Conservation (phyloP, 2,888 invertebrate species). For the Allacma fusca region DNA sequence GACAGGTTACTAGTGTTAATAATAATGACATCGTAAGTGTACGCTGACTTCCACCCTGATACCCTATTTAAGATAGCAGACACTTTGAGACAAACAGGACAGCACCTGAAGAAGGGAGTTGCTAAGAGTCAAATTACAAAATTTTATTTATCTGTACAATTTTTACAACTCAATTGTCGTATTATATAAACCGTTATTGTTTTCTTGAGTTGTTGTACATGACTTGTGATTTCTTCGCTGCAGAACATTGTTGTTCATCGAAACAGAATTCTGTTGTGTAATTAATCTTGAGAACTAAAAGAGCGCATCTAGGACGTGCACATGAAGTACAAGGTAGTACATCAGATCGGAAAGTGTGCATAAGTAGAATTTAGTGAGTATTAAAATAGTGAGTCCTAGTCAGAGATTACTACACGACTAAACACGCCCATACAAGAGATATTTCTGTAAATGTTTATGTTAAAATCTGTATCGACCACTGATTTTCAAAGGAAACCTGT, state of each 20-base stretch:
- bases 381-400: too few relatives aligned
- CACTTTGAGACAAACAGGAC: too few relatives aligned
- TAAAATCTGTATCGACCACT: too few relatives aligned
- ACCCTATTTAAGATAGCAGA: too few relatives aligned
- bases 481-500: too few relatives aligned
- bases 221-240: background rate
- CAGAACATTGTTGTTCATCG: background rate
- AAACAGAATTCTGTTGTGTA: background rate
- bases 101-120: constrained; percentile 9
- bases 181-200: background rate
- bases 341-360: background rate
- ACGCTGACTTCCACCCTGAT: too few relatives aligned
- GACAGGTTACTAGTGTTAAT: too few relatives aligned
- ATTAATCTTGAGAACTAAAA: background rate
- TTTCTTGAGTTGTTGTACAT: background rate
- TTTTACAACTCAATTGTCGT: constrained; percentile 12
- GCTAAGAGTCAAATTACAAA: background rate
- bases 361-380: too few relatives aligned
- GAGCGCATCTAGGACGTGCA: background rate
- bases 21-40: too few relatives aligned
- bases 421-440: too few relatives aligned
- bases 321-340: background rate
- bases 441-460: too few relatives aligned
- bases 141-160: background rate
- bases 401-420: too few relatives aligned